phyloP scores from a whole-genome alignment of 2,888 invertebrate species.

The Eupsilia transversa region DNA sequence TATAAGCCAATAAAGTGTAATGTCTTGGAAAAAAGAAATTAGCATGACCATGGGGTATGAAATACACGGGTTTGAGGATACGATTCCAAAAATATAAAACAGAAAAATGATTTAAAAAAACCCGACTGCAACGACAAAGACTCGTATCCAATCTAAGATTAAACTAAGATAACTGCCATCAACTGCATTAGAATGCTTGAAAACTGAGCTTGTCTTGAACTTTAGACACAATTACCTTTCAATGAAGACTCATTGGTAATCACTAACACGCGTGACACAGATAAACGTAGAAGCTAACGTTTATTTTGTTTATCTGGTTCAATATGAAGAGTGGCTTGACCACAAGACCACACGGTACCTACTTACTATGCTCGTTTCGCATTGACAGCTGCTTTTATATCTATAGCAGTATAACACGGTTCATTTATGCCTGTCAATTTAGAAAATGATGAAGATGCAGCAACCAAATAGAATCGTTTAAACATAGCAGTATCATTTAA shows the following conservation, averaged over 20 bases:
- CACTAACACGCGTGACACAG: conserved; percentile 18
- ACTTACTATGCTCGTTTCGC: background rate
- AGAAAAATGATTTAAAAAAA: background rate
- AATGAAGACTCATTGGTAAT: conserved; percentile 8
- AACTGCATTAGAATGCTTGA: background rate
- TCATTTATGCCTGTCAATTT: background rate
- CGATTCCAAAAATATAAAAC: background rate
- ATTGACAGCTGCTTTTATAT: background rate
- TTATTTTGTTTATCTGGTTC: conserved; percentile 16
- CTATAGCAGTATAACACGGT: too few relatives aligned
- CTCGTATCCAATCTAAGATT: background rate
- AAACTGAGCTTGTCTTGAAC: background rate
- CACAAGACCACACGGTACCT: background rate
- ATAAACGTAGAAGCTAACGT: background rate
- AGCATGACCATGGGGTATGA: too few relatives aligned
- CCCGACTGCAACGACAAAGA: background rate
- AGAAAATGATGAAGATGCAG: background rate
- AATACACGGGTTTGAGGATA: background rate
- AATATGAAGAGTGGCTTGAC: background rate
- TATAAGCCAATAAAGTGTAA: too few relatives aligned
- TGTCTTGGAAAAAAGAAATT: too few relatives aligned
- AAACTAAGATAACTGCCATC: background rate
- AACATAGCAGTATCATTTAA: background rate
- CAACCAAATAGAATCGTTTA: background rate
- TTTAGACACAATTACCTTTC: background rate